Evolutionary conservation across 2,888 invertebrate species (phyloP), one percentile per base, ranked within the genome.

Genomic region (Agonopterix subpropinquella): DNA sequence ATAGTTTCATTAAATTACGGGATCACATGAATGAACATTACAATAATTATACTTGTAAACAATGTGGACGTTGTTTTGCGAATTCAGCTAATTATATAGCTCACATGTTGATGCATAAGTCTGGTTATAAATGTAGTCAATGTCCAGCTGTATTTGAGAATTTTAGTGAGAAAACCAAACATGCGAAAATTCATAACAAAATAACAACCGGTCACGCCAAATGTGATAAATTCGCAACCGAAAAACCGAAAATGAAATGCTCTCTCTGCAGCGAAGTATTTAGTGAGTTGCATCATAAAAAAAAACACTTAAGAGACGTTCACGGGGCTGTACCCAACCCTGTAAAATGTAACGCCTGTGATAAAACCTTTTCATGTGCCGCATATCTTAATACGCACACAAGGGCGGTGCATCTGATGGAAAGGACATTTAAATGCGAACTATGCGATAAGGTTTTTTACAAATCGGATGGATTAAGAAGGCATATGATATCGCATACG

Each of bases 401-500:
- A 41, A 10, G n/a, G 9, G 2, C 2, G 41, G 8, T 41, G 11
- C 41, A 41, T 11, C 9, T 41, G 11, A 41, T 41, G 11, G 41
- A 41, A 11, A 41, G 41, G 41, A 8, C 2, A 2, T 8, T n/a
- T 10, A 11, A 8, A 8, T 41, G 41, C 41, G 8, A 10, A 11
- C 9, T 41, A 4, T 41, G 41, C 41, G n/a, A 41, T 2, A 41
- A 11, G 41, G n/a, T 11, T 11, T 41, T n/a, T 11, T n/a, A 41
- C 11, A 4, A 13, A 11, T 1, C n/a, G 41, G 8, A 4, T 4
- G 3, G 3, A n/a, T 41, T 41, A 11, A 41, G 5, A 11, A 11
- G 2, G 8, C 41, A 41, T 11, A 41, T 41, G 11, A 11, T 2
- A 55, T 48, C 49, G 5, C 65, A 64, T 39, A 57, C 67, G 35